Base-by-base conservation (phyloP, 2,888 invertebrate genomes). In the Icerya purchasi region DNA sequence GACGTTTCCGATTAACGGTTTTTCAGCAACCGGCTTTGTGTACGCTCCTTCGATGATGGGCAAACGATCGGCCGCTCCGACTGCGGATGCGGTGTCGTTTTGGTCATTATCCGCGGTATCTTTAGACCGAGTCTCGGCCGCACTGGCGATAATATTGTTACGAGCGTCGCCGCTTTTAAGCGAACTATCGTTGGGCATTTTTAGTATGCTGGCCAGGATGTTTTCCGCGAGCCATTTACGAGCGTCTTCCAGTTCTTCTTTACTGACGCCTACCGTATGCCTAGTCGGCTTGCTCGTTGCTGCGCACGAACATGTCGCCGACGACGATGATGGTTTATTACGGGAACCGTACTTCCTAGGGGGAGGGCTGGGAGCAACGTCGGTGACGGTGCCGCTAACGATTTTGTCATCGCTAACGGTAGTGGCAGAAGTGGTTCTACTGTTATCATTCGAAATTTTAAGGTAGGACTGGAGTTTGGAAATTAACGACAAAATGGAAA, bases 211-310 rank as follows among this genome's bases (percentile, higher is more conserved):
- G 51, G 20, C 20, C 25, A 25, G 57, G 2, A 53, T 56, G 51
- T 61, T 77, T 66, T 81, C 79, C 70, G 86, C 83, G 65, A 87
- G 79, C 68, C 84, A 78, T 61, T 81, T 78, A 54, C 88, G 76
- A 0, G 89, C 89, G 66, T 83, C 80, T 2, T 82, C 85, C 23
- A 89, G 72, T 68, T 89, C 89, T 69, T 86, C 86, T 53, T 79
- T 78, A 50, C 84, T 86, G 20, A 89, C 88, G 54, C 86, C 87
- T 22, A 89, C 84, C 0, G 89, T 89, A 70, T 89, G 86, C 1
- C 89, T 73, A 54, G 78, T 78, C 62, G 80, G 78, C 25, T 83
- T 77, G n/a, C 60, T 36, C 18, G 25, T 18, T 1, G 1, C 36
- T 2, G 36, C 10, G 14, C 23, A 19, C 19, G 24, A 2, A 49